phyloP scores from a whole-genome alignment of 2,888 invertebrate genomes.

The Drosophila trichaetosa region DNA sequence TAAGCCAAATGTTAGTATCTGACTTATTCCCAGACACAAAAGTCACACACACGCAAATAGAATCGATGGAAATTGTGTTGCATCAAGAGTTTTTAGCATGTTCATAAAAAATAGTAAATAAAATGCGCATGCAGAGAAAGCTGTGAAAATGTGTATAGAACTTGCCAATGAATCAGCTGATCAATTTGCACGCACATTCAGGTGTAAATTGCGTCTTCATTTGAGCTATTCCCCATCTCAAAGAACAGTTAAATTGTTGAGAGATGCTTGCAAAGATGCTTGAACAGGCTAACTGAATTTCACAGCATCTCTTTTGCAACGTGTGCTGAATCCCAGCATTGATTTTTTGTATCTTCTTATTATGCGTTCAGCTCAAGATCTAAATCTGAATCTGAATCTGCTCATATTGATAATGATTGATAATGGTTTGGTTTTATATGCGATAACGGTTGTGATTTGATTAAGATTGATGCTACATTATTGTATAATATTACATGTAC shows the following conservation, averaged over 20 bases:
- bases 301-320: neutral
- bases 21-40: conserved; percentile 37
- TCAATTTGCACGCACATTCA: conserved; percentile 40
- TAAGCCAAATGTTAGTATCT: conserved; percentile 45
- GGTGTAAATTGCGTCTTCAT: conserved; percentile 21
- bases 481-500: neutral
- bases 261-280: neutral
- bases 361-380: neutral
- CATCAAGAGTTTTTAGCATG: conserved; percentile 52
- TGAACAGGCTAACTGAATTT: neutral
- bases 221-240: conserved; percentile 28
- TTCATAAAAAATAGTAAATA: conserved; percentile 33
- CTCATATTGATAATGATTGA: neutral
- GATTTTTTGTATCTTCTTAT: conserved; percentile 2
- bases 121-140: conserved; percentile 53
- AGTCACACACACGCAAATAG: conserved; percentile 7
- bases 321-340: neutral
- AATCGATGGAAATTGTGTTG: conserved; percentile 48
- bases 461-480: conserved; percentile 1
- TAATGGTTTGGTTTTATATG: neutral
- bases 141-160: conserved; percentile 64
- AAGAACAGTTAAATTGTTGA: conserved; percentile 15
- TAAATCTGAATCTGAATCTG: neutral
- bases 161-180: conserved; percentile 46
- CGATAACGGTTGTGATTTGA: conserved; percentile 7